These are phyloP conservation scores for Cirrhinus molitorella DNA, from an alignment of 2,797 vertebrate genomes.

Conservation along the genomic window DNA sequence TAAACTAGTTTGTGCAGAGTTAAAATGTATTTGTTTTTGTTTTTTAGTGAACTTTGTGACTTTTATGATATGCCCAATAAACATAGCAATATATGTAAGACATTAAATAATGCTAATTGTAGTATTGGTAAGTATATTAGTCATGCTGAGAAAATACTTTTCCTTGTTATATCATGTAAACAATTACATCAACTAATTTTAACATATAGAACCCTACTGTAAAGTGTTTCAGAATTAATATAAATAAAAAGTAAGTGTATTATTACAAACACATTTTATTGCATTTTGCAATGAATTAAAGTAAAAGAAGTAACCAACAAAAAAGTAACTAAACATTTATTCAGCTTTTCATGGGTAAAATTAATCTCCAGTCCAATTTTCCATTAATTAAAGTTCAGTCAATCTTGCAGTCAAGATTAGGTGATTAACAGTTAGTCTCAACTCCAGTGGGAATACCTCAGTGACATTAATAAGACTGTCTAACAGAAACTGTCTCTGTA, in stretches of 20 bases:
- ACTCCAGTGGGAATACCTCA: background rate
- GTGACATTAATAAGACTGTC: background rate
- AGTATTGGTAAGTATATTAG: too few relatives aligned
- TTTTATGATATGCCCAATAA: too few relatives aligned
- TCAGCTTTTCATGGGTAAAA: background rate
- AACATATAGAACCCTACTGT: background rate
- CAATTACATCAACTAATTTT: background rate
- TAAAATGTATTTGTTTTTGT: too few relatives aligned
- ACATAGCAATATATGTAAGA: too few relatives aligned
- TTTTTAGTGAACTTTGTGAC: too few relatives aligned
- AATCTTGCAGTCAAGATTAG: background rate
- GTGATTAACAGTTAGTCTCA: background rate
- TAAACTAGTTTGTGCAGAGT: background rate
- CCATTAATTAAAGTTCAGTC: background rate
- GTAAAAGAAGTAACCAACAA: background rate
- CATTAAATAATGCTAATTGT: too few relatives aligned
- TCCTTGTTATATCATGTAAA: background rate
- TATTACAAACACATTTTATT: background rate
- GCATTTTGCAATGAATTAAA: background rate
- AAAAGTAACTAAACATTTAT: background rate
- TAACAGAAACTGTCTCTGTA: slow-evolving; percentile 26
- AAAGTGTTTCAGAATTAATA: background rate
- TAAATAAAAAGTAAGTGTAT: too few relatives aligned
- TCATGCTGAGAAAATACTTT: too few relatives aligned
- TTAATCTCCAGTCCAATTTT: background rate